Percentiles rank a stretch among this genome's conserved stretches.
Conservation (phyloP, 2,797 vertebrate species). For the Liparis tanakae region DNA sequence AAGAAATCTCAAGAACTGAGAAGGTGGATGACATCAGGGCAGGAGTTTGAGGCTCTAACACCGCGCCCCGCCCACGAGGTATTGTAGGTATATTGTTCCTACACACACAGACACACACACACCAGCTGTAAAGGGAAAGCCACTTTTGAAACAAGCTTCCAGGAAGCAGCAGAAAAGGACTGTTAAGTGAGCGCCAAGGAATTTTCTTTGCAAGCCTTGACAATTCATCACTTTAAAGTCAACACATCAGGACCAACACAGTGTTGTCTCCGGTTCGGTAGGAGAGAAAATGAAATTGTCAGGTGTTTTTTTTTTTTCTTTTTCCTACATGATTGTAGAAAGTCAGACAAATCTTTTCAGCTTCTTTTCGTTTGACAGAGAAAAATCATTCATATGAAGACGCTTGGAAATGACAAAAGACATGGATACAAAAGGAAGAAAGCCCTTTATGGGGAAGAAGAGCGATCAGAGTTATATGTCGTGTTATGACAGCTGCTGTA, state of each 20-base stretch:
- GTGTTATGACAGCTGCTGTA: slow-evolving; percentile 20
- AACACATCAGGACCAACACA: background rate
- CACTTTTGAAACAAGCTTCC: background rate
- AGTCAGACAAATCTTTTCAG: background rate
- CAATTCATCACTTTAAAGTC: slow-evolving; percentile 15
- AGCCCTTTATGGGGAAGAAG: background rate
- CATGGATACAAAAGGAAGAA: slow-evolving; percentile 10
- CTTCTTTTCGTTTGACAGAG: background rate
- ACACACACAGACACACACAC: no score
- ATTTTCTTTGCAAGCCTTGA: slow-evolving; percentile 13
- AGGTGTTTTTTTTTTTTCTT: background rate
- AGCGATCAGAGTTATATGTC: slow-evolving; percentile 16
- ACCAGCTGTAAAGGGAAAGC: background rate
- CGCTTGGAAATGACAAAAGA: slow-evolving; percentile 9
- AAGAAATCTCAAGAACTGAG: background rate
- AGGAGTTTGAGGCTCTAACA: background rate
- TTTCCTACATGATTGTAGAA: background rate
- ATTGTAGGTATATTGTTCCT: background rate
- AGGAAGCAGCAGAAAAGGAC: slow-evolving; percentile 7
- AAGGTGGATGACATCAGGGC: background rate
- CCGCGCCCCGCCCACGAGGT: background rate
- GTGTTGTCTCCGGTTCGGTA: slow-evolving; percentile 9
- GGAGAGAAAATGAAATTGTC: slow-evolving; percentile 20
- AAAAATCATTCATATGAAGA: slow-evolving; percentile 16
- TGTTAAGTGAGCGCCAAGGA: background rate